Conservation (phyloP, 2,113 vertebrate genomes). For the Dromas ardeola region DNA sequence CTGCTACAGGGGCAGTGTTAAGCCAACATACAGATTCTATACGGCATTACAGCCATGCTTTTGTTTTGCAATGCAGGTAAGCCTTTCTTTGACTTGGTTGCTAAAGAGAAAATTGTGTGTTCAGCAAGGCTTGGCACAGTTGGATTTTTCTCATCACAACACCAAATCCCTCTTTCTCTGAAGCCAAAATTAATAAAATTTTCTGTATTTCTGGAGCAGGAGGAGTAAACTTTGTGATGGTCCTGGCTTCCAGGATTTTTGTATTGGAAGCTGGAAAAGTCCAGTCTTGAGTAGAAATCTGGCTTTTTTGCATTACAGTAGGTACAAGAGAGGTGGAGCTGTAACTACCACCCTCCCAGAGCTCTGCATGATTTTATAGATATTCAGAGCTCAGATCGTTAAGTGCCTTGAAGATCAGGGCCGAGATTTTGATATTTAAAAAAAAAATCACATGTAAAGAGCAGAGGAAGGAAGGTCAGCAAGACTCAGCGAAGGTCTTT, state of each 20-base stretch:
- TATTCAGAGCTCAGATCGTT: neutral
- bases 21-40: neutral
- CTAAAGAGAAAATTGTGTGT: too few species aligned
- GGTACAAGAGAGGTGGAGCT: neutral
- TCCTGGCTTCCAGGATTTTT: neutral
- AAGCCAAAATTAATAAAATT: neutral
- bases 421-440: neutral
- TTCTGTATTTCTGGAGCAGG: neutral
- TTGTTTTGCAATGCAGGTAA: neutral
- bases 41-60: neutral
- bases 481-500: neutral
- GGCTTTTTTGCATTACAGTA: neutral
- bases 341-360: neutral
- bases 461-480: neutral
- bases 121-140: neutral
- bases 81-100: neutral
- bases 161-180: neutral
- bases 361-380: neutral
- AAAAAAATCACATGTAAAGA: neutral
- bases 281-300: neutral
- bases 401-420: neutral
- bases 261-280: neutral
- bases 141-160: neutral
- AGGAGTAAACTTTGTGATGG: neutral
- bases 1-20: rapidly evolving